Evolutionary conservation across 2,113 vertebrate genomes (phyloP).

Genomic region (Probosciger aterrimus): DNA sequence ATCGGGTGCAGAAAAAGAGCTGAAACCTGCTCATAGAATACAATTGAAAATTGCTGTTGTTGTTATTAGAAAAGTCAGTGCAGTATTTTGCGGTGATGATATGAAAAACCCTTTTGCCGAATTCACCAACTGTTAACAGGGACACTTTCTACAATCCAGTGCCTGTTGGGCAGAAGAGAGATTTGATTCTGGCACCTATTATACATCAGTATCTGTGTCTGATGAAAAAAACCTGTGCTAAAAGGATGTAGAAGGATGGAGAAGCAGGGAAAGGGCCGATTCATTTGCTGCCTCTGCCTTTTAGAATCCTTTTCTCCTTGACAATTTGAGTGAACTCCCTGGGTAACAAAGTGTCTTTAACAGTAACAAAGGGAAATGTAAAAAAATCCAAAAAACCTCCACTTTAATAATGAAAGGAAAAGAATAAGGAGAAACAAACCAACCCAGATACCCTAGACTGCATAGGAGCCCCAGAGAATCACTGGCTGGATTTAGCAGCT

Average conservation of each 20-base stretch:
- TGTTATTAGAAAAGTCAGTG: background rate
- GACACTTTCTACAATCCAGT: background rate
- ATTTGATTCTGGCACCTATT: slow-evolving; percentile 3
- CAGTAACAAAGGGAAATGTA: background rate
- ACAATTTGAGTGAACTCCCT: background rate
- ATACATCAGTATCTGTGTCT: background rate
- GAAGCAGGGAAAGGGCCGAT: background rate
- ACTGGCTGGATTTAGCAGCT: slow-evolving; percentile 35
- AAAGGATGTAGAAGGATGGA: background rate
- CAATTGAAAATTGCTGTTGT: background rate
- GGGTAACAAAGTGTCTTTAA: background rate
- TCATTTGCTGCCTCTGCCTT: background rate
- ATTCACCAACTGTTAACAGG: background rate
- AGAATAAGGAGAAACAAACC: background rate
- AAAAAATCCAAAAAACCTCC: background rate
- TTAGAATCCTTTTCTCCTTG: background rate
- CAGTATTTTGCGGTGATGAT: background rate
- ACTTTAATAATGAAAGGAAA: background rate
- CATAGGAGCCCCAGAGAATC: background rate
- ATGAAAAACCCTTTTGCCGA: background rate
- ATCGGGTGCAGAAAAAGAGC: background rate
- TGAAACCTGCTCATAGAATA: background rate
- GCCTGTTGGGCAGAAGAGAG: background rate
- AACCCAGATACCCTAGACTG: background rate
- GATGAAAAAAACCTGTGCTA: background rate